These are phyloP conservation scores for Tokudaia muenninki DNA, from an alignment of 2,797 vertebrate species.

Conservation along the genomic window DNA sequence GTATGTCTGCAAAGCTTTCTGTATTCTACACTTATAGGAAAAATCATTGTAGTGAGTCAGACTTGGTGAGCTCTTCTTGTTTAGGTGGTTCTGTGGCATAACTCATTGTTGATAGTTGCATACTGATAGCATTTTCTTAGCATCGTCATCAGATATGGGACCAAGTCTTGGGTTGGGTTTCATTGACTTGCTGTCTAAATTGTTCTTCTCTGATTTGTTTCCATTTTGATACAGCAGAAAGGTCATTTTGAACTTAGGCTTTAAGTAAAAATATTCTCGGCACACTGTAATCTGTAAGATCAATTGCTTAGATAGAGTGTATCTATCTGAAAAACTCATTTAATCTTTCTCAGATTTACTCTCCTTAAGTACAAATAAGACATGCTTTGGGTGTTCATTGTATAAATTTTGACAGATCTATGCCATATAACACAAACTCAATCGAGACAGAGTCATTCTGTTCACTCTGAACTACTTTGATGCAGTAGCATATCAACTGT, in stretches of 20 bases:
- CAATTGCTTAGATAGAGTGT: background rate
- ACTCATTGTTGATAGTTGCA: background rate
- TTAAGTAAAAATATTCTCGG: background rate
- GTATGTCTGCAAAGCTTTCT: background rate
- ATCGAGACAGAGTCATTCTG: background rate
- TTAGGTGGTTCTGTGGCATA: background rate
- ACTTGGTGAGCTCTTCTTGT: background rate
- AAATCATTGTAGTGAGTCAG: background rate
- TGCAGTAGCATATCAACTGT: accelerated
- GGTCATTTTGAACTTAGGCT: background rate
- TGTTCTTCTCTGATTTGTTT: background rate
- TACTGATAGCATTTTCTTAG: background rate
- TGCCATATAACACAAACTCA: background rate
- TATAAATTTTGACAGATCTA: background rate
- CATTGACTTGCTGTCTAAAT: background rate
- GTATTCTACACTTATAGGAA: background rate
- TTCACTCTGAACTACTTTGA: background rate
- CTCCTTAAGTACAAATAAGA: background rate
- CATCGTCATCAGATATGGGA: background rate
- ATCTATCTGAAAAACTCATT: background rate
- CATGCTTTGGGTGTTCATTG: background rate
- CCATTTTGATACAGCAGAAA: background rate
- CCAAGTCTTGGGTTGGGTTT: background rate
- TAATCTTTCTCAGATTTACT: background rate
- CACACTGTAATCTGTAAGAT: background rate